Conservation (phyloP, 2,113 vertebrate genomes). For the Oreocharis arfaki region DNA sequence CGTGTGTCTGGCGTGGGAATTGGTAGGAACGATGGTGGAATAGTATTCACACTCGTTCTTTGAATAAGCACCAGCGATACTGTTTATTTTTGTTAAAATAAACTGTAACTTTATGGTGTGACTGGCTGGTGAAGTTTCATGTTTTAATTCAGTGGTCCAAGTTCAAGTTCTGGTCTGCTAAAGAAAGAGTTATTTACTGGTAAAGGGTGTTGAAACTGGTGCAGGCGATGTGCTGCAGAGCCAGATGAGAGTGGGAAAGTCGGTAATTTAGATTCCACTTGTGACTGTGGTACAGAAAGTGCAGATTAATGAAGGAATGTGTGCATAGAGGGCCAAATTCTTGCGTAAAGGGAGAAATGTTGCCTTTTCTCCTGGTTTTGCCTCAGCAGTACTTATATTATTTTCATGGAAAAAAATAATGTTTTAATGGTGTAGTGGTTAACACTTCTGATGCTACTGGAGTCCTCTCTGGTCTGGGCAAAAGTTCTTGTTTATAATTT, state of each 20-base stretch:
- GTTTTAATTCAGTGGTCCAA: not conserved
- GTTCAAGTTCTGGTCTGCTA: not conserved
- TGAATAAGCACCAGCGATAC: not conserved
- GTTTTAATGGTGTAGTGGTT: not conserved
- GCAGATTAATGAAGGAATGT: slow-evolving; percentile 27
- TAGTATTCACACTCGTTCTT: not conserved
- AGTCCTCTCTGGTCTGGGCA: not conserved
- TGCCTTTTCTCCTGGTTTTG: slow-evolving; percentile 10
- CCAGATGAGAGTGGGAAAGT: not conserved
- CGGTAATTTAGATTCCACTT: slow-evolving; percentile 11
- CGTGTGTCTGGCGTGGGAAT: not conserved
- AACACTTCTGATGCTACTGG: not conserved
- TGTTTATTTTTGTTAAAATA: slow-evolving; percentile 42
- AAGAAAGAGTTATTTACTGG: not conserved
- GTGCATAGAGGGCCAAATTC: not conserved
- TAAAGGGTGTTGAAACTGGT: not conserved
- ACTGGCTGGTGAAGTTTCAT: not conserved
- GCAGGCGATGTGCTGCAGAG: not conserved
- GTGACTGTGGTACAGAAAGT: not conserved
- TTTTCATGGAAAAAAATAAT: not conserved
- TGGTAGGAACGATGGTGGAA: not conserved
- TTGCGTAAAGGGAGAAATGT: not conserved
- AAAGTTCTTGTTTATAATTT: not conserved
- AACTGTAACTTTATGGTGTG: not conserved
- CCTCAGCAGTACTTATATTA: not conserved